phyloP scores from a whole-genome alignment of 1,140 invertebrate species.

The Drosophila sp. region DNA sequence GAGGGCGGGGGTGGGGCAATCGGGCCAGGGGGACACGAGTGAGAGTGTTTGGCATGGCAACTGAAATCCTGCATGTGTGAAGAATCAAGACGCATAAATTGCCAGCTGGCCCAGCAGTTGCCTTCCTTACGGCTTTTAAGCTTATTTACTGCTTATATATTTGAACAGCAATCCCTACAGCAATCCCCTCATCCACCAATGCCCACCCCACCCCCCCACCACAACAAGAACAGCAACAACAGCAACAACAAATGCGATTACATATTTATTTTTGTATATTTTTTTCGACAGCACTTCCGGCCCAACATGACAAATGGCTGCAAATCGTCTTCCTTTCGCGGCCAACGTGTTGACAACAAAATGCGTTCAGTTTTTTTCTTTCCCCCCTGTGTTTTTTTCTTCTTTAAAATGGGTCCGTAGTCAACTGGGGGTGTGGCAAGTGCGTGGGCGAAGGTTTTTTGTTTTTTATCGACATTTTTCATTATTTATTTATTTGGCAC shows the following conservation, averaged over 20 bases:
- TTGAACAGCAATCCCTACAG: conserved; percentile 59
- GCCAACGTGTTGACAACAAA: conserved; percentile 76
- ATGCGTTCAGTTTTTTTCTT: conserved; percentile 16
- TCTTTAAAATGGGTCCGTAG: not conserved
- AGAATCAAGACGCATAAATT: conserved; percentile 79
- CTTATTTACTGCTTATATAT: conserved; percentile 83
- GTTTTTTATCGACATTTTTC: conserved; percentile 75
- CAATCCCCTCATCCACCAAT: not conserved
- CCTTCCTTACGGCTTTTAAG: conserved; percentile 63
- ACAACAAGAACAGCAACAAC: conserved; percentile 5
- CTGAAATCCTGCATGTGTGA: conserved; percentile 64
- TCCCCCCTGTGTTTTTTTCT: too few relatives aligned
- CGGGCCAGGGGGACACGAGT: too few relatives aligned
- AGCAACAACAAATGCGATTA: conserved; percentile 47
- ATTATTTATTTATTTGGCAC: conserved; percentile 78
- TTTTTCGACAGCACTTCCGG: conserved; percentile 50
- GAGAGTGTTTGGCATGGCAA: conserved; percentile 16
- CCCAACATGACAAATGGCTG: conserved; percentile 80
- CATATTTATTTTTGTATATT: conserved; percentile 32
- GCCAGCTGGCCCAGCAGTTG: conserved; percentile 51
- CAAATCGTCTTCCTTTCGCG: conserved; percentile 82
- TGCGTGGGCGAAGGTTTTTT: conserved; percentile 16
- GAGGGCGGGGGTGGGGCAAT: not conserved
- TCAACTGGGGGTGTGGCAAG: not conserved
- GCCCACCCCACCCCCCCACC: not conserved